phyloP scores from a whole-genome alignment of 2,113 vertebrate species.

The Chloropsis cyanopogon region DNA sequence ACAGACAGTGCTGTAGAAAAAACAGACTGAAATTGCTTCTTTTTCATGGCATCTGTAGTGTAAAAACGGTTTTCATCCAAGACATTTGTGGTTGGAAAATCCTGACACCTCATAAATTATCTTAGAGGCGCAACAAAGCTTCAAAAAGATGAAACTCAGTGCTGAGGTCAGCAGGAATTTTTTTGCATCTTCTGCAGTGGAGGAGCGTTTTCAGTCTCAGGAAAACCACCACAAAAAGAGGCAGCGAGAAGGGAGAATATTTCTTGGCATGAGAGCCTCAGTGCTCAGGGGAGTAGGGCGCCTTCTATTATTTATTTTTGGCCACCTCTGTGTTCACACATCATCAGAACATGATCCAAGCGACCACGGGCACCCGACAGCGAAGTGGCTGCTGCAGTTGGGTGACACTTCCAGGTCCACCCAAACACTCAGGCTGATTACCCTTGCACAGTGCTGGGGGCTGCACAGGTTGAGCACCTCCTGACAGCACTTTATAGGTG shows the following conservation, averaged over 20 bases:
- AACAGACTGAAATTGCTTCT: constrained; percentile 71
- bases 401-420: constrained; percentile 26
- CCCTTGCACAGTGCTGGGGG: not conserved
- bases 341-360: constrained; percentile 40
- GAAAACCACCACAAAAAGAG: constrained; percentile 36
- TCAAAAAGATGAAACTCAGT: constrained; percentile 37
- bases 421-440: not conserved
- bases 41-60: constrained; percentile 75
- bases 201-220: not conserved
- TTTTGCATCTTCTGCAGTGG: constrained; percentile 4
- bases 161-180: constrained; percentile 35
- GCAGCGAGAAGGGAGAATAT: not conserved
- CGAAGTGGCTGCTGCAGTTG: not conserved
- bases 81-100: constrained; percentile 70
- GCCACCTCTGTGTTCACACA: constrained; percentile 53
- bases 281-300: not conserved
- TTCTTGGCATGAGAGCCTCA: not conserved
- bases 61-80: constrained; percentile 69
- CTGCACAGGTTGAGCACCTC: not conserved
- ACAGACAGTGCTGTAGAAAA: constrained; percentile 67
- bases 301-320: constrained; percentile 53
- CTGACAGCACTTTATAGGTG: not conserved
- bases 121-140: constrained; percentile 52
- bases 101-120: constrained; percentile 83
- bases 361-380: not conserved